phyloP scores from a whole-genome alignment of 2,797 vertebrate species.

The Phalloptychus januarius region DNA sequence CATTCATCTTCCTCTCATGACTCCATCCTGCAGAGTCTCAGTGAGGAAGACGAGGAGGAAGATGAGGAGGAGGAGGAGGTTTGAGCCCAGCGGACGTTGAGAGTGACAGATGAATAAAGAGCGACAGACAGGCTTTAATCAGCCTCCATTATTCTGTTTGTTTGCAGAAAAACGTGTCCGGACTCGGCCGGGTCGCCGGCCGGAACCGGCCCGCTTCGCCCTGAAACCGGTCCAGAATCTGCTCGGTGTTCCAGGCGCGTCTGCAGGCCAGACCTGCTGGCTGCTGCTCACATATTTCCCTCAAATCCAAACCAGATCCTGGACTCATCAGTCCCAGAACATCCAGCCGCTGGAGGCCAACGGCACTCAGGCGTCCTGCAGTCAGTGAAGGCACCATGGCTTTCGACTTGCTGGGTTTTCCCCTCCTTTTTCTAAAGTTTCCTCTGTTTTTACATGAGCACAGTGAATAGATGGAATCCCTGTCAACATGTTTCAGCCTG shows the following conservation, averaged over 20 bases:
- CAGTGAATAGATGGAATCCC: not conserved
- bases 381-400: constrained; percentile 1
- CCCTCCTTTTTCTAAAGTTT: not conserved
- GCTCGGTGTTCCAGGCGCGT: not conserved
- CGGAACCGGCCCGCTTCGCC: not conserved
- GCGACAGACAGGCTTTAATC: constrained; percentile 12
- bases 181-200: not conserved
- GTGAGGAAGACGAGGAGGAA: not conserved
- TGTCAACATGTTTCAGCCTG: not conserved
- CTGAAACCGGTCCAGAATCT: not conserved
- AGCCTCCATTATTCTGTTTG: not conserved
- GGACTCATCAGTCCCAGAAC: not conserved
- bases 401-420: not conserved
- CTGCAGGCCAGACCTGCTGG: not conserved
- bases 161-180: not conserved
- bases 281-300: not conserved
- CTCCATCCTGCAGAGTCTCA: constrained; percentile 1
- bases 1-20: not conserved
- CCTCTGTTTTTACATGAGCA: not conserved
- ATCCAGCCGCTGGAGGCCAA: not conserved
- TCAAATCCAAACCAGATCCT: constrained; percentile 6
- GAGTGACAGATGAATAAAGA: not conserved
- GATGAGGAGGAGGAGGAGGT: not conserved
- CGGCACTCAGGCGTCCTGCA: not conserved
- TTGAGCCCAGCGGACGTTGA: too few species aligned